These are phyloP conservation scores for Portunus trituberculatus DNA, from an alignment of 1,140 invertebrate species.

Conservation along the genomic window DNA sequence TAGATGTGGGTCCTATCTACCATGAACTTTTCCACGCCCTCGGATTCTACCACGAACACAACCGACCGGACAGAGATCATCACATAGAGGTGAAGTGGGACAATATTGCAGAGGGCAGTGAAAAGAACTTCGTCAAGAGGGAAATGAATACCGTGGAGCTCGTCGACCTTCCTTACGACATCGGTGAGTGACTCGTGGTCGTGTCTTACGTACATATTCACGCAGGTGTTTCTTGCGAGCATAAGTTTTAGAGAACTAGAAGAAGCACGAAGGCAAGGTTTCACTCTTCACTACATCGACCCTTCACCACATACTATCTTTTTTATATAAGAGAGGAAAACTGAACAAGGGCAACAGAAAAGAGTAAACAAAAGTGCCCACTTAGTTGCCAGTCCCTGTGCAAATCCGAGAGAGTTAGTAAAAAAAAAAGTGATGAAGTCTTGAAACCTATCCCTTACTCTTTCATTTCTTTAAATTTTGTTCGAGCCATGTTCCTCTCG, in stretches of 20 bases:
- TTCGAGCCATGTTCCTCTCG: too few species aligned
- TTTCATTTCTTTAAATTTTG: too few species aligned
- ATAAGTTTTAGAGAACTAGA: neutral
- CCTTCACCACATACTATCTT: too few species aligned
- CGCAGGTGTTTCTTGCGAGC: neutral
- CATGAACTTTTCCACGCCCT: slow-evolving; percentile 81
- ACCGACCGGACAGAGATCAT: slow-evolving; percentile 80
- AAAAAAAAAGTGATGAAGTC: too few species aligned
- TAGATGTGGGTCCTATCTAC: slow-evolving; percentile 78
- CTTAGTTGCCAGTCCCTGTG: too few species aligned
- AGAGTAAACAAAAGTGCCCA: too few species aligned
- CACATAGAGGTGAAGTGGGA: slow-evolving; percentile 80
- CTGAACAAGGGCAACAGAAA: too few species aligned
- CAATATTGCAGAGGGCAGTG: slow-evolving; percentile 79
- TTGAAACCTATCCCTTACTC: too few species aligned
- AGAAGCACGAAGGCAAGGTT: too few species aligned
- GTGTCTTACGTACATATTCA: neutral
- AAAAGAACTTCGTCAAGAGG: slow-evolving; percentile 71
- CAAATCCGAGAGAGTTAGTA: too few species aligned
- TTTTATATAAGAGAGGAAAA: too few species aligned
- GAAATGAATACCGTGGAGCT: slow-evolving; percentile 26
- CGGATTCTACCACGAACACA: slow-evolving; percentile 82
- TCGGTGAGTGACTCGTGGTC: slow-evolving; percentile 30
- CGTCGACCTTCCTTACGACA: slow-evolving; percentile 71
- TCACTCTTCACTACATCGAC: too few species aligned